Evolutionary conservation across 2,888 invertebrate genomes (phyloP).

Genomic region (Heliconius sara): DNA sequence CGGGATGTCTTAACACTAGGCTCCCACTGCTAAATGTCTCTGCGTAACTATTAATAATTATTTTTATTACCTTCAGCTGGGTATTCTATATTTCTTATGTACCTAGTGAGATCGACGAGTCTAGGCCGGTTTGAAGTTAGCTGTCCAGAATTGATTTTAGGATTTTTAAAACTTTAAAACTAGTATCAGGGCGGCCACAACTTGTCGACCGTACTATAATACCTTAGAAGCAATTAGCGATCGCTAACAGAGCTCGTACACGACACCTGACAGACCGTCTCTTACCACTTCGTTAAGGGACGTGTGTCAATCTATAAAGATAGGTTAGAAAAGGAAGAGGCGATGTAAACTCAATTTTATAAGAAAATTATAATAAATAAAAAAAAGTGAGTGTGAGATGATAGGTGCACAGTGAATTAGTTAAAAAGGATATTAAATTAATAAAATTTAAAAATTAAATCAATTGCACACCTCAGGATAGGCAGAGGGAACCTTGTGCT

Average conservation of each 20-base stretch:
- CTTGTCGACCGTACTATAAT: neutral
- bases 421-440: no score
- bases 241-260: conserved; percentile 41
- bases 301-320: conserved; percentile 57
- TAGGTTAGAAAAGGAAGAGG: conserved; percentile 36
- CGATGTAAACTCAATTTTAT: neutral
- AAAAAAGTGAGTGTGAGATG: no score
- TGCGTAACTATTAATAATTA: neutral
- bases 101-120: neutral
- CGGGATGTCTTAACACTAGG: no score
- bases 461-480: no score
- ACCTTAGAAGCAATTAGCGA: conserved; percentile 45
- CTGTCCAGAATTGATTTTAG: no score
- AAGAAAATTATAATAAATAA: no score
- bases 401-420: no score
- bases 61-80: neutral
- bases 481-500: no score
- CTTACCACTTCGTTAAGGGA: conserved; percentile 63
- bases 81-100: neutral
- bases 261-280: conserved; percentile 55
- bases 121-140: neutral
- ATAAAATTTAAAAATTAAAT: no score
- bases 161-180: no score
- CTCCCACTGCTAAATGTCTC: neutral
- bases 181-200: neutral